Percentiles rank a stretch among this genome's conserved stretches.
Evolutionary conservation across 1,140 invertebrate species (phyloP).

Genomic region (Agraylea sexmaculata): DNA sequence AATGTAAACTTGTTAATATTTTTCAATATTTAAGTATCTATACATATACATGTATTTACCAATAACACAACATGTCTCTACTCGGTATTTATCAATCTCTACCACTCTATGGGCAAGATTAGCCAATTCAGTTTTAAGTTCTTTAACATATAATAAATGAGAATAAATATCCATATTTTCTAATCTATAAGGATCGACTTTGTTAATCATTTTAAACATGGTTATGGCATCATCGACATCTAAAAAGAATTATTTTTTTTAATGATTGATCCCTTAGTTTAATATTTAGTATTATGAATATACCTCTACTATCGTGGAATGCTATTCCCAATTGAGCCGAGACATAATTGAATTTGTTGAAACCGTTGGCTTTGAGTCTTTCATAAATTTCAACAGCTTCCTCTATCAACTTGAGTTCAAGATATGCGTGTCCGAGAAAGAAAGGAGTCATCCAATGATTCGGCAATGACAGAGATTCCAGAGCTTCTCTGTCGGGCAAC

Average conservation of each 20-base stretch:
- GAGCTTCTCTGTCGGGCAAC: slow-evolving; percentile 63
- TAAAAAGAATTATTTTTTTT: slow-evolving; percentile 32
- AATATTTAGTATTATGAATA: slow-evolving; percentile 11
- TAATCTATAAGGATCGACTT: slow-evolving; percentile 81
- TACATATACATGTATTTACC: slow-evolving; percentile 45
- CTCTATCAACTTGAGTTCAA: slow-evolving; percentile 83
- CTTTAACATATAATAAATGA: slow-evolving; percentile 92
- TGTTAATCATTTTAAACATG: slow-evolving; percentile 68
- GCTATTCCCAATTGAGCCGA: slow-evolving; percentile 84
- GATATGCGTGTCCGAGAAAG: slow-evolving; percentile 81
- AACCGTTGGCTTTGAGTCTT: slow-evolving; percentile 63
- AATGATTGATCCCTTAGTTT: slow-evolving; percentile 11
- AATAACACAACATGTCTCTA: slow-evolving; percentile 97
- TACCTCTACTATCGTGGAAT: slow-evolving; percentile 85
- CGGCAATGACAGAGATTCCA: slow-evolving; percentile 60
- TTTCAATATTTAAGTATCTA: background rate
- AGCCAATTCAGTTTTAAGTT: slow-evolving; percentile 84
- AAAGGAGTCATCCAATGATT: slow-evolving; percentile 93
- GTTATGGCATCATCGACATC: slow-evolving; percentile 83
- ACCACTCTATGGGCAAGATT: slow-evolving; percentile 87
- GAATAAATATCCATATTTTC: slow-evolving; percentile 96
- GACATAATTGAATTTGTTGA: slow-evolving; percentile 81
- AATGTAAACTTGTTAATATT: slow-evolving; percentile 16
- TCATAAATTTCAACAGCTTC: slow-evolving; percentile 78
- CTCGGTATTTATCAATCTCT: slow-evolving; percentile 91